Conservation (phyloP, 2,888 invertebrate species). For the Cyrtodaria siliqua region DNA sequence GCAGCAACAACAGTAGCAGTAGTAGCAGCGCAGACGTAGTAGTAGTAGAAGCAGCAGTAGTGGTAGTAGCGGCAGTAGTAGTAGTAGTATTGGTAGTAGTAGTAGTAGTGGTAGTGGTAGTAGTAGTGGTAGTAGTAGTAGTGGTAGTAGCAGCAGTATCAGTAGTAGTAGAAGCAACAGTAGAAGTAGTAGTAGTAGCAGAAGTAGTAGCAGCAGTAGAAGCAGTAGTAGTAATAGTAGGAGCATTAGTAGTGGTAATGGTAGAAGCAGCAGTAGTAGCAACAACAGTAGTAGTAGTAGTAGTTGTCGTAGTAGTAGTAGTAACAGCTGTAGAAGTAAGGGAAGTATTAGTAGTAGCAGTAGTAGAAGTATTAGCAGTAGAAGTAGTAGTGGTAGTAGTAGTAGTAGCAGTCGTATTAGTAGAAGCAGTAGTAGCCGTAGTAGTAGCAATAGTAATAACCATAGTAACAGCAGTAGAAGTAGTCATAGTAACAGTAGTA, state of each 20-base stretch:
- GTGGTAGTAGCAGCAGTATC: constrained; percentile 11
- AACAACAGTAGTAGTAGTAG: constrained; percentile 14
- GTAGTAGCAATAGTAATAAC: too few relatives aligned
- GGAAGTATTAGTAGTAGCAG: too few relatives aligned
- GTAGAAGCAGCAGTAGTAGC: constrained; percentile 15
- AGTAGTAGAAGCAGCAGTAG: constrained; percentile 11
- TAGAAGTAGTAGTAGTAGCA: constrained; percentile 9
- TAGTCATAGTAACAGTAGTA: neutral
- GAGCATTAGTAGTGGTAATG: neutral
- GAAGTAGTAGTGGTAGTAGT: too few relatives aligned
- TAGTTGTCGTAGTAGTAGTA: constrained; percentile 16
- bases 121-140: constrained; percentile 12
- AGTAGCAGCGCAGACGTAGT: constrained; percentile 1
- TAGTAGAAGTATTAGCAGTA: too few relatives aligned
- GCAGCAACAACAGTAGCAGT: neutral
- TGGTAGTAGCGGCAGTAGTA: constrained; percentile 6
- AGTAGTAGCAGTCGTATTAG: too few relatives aligned
- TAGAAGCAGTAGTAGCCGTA: too few relatives aligned
- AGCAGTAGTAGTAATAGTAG: constrained; percentile 8
- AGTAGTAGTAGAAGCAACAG: constrained; percentile 8
- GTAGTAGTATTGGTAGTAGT: constrained; percentile 8
- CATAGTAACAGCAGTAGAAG: constrained; percentile 5
- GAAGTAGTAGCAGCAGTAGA: neutral
- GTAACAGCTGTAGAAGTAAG: constrained; percentile 1
- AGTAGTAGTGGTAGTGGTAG: constrained; percentile 4